Conservation (phyloP, 2,113 vertebrate species). For the Formicarius rufipectus region DNA sequence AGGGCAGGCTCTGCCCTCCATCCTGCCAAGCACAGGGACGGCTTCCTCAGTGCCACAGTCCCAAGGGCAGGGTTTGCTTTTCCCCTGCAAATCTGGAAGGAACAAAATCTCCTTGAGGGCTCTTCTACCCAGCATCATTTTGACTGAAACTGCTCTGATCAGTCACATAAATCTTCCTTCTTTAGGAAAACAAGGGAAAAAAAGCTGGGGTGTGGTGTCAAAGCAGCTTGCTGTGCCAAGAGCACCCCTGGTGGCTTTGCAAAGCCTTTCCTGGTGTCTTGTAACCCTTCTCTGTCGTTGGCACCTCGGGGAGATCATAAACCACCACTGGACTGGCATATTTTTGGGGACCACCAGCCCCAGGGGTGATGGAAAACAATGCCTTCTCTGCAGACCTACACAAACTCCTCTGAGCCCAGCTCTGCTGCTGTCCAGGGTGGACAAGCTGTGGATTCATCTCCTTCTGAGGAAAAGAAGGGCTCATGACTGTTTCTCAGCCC, state of each 20-base stretch:
- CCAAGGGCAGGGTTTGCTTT: background rate
- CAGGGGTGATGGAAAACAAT: background rate
- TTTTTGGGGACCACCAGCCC: background rate
- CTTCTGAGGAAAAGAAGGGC: background rate
- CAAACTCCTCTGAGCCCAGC: background rate
- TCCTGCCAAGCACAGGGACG: background rate
- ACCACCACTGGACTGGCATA: background rate
- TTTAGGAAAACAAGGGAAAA: background rate
- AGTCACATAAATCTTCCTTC: slow-evolving; percentile 25
- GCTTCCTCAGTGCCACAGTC: background rate
- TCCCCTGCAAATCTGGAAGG: background rate
- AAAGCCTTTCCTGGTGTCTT: background rate
- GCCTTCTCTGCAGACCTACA: background rate
- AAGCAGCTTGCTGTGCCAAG: slow-evolving; percentile 1
- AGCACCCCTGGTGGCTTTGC: background rate
- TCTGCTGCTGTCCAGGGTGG: background rate
- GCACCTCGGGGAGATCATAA: background rate
- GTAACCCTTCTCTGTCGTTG: background rate
- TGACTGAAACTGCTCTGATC: background rate
- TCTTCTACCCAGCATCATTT: background rate
- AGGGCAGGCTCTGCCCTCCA: background rate
- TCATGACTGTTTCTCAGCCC: background rate
- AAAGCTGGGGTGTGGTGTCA: background rate
- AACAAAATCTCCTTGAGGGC: background rate
- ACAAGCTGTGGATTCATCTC: background rate